Conservation (phyloP, 2,888 invertebrate species). For the Heliothis peltigera region DNA sequence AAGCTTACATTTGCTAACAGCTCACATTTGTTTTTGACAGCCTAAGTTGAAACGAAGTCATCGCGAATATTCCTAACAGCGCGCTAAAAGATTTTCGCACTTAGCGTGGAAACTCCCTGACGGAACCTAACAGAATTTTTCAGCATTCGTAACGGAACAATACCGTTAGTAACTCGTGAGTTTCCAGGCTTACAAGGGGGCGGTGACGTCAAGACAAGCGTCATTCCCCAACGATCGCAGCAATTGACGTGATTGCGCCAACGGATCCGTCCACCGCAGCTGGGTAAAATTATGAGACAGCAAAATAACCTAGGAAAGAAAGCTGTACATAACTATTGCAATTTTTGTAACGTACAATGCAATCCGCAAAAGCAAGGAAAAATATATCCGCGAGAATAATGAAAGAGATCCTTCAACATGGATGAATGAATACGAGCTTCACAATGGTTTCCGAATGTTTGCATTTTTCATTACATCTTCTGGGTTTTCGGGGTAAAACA, state of each 20-base stretch:
- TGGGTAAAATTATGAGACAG: slow-evolving; percentile 36
- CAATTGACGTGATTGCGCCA: slow-evolving; percentile 86
- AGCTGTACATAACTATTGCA: slow-evolving; percentile 24
- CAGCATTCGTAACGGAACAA: slow-evolving; percentile 72
- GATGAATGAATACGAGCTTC: slow-evolving; percentile 30
- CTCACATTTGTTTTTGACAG: no score
- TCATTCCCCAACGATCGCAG: slow-evolving; percentile 81
- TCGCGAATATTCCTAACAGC: slow-evolving; percentile 10
- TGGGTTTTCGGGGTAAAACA: slow-evolving; percentile 14
- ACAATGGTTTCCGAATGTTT: slow-evolving; percentile 42
- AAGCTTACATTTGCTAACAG: slow-evolving; percentile 2
- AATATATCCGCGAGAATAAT: slow-evolving; percentile 15
- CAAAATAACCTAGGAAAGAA: slow-evolving; percentile 42
- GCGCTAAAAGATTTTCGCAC: slow-evolving; percentile 28
- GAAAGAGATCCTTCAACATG: slow-evolving; percentile 20
- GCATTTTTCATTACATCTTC: slow-evolving; percentile 19
- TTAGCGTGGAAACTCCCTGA: slow-evolving; percentile 23
- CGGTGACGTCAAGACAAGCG: slow-evolving; percentile 84
- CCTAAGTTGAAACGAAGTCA: slow-evolving; percentile 7
- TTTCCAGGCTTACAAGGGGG: slow-evolving; percentile 79
- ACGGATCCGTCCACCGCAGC: slow-evolving; percentile 60
- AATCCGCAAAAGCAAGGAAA: slow-evolving; percentile 17
- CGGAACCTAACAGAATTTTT: slow-evolving; percentile 50
- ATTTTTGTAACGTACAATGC: slow-evolving; percentile 40
- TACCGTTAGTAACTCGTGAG: slow-evolving; percentile 74